Evolutionary conservation across 2,797 vertebrate species (phyloP).

Genomic region (Prionace glauca): DNA sequence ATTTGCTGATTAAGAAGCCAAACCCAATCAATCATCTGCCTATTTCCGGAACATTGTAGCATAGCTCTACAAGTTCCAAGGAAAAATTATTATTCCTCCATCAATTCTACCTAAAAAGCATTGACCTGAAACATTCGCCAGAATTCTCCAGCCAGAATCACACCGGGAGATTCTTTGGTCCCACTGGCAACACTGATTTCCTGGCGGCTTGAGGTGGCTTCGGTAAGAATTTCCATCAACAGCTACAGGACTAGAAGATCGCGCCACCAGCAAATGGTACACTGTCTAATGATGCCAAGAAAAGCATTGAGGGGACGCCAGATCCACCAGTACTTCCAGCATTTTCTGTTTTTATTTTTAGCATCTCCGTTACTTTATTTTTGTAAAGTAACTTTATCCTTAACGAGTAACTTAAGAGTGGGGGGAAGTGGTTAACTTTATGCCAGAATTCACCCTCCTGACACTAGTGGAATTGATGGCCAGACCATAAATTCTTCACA

Average conservation of each 20-base stretch:
- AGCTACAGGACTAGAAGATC: no score
- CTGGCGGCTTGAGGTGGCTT: no score
- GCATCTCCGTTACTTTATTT: not conserved
- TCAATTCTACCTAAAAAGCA: not conserved
- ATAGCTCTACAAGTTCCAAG: not conserved
- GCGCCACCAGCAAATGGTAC: no score
- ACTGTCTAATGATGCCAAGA: no score
- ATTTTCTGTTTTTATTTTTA: not conserved
- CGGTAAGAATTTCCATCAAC: no score
- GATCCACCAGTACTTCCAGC: not conserved
- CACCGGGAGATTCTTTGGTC: no score
- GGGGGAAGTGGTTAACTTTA: not conserved
- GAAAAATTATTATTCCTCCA: not conserved
- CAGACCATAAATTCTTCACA: not conserved
- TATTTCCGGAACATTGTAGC: not conserved
- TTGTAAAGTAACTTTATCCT: not conserved
- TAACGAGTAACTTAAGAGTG: not conserved
- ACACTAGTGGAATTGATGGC: not conserved
- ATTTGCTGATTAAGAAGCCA: not conserved
- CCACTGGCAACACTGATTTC: no score
- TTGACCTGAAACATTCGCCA: not conserved
- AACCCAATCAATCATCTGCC: not conserved
- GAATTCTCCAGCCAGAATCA: no score
- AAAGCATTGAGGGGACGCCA: no score
- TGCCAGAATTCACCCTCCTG: not conserved